A percentile compares a stretch with the other conserved stretches of the same genome.
Evolutionary conservation across 1,140 invertebrate genomes (phyloP).

Genomic region (Nephila pilipes): DNA sequence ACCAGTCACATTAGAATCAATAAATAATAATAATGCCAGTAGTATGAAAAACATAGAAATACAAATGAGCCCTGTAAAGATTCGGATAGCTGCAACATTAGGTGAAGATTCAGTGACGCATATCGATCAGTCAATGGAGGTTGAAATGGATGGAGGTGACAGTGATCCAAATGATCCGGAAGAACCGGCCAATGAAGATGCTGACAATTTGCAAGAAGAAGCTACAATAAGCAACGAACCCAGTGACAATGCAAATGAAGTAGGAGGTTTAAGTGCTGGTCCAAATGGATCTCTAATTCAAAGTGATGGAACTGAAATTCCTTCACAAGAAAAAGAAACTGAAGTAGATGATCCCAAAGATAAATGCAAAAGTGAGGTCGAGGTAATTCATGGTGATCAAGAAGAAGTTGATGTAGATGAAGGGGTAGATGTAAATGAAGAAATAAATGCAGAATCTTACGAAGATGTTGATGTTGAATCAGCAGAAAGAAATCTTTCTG

Average conservation of each 20-base stretch:
- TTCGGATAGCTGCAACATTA: slow-evolving; percentile 39
- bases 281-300: background rate
- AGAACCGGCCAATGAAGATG: background rate
- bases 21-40: background rate
- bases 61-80: slow-evolving; percentile 66
- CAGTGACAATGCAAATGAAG: background rate
- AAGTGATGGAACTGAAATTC: background rate
- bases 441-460: background rate
- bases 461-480: background rate
- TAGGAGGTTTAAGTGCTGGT: background rate
- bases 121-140: slow-evolving; percentile 63
- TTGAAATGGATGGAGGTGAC: slow-evolving; percentile 54
- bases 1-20: background rate
- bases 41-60: slow-evolving; percentile 64
- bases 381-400: background rate
- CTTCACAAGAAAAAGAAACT: background rate
- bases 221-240: background rate
- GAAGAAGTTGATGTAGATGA: slow-evolving; percentile 31
- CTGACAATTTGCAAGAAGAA: background rate
- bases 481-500: background rate
- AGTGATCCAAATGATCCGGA: slow-evolving; percentile 62
- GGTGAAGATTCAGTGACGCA: slow-evolving; percentile 68
- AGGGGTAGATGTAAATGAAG: slow-evolving; percentile 46
- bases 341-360: background rate
- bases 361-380: background rate